Evolutionary conservation across 2,113 vertebrate species (phyloP), one percentile per base, ranked within the genome.

Genomic region (Phocoena sinus): DNA sequence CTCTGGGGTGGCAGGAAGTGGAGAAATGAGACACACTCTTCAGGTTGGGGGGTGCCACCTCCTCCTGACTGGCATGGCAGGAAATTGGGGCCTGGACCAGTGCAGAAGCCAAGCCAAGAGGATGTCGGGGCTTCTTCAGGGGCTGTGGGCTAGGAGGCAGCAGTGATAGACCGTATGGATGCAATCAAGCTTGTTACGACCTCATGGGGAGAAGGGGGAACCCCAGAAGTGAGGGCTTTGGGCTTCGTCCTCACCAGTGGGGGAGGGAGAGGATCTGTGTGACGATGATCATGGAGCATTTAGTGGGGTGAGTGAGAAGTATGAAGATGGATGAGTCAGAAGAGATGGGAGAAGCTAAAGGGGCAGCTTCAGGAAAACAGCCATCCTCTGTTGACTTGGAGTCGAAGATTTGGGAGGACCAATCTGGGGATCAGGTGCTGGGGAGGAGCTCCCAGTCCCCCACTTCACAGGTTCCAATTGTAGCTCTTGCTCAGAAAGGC

Each of bases 131-230:
- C 62, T 95, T 63, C 83, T 96, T 50, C 36, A 31, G 73, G 44
- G 92, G 58, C 63, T 68, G 28, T 65, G 68, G 73, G 67, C 71
- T 10, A 5, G 83, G 36, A 94, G 81, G 68, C 68, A 86, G 91
- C 77, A 73, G 82, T 89, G 77, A 77, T 53, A 82, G 79, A 53
- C 44, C 1, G 5, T 96, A 77, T 97, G 95, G 90, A 95, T 87
- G 47, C 63, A 97, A 94, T 98, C 79, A 96, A 96, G 56, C 50
- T 77, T 94, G 74, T 60, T 89, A 92, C 95, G 94, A 96, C 97
- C 82, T 97, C 92, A 95, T 87, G 73, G 56, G 73, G 83, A 91
- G 36, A 94, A 93, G 36, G 44, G 84, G 56, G 71, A 33, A 31
- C 63, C 85, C 81, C 70, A 95, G 89, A 97, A 94, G n/a, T 65